Conservation (phyloP, 2,888 invertebrate genomes). For the Theretra japonica region DNA sequence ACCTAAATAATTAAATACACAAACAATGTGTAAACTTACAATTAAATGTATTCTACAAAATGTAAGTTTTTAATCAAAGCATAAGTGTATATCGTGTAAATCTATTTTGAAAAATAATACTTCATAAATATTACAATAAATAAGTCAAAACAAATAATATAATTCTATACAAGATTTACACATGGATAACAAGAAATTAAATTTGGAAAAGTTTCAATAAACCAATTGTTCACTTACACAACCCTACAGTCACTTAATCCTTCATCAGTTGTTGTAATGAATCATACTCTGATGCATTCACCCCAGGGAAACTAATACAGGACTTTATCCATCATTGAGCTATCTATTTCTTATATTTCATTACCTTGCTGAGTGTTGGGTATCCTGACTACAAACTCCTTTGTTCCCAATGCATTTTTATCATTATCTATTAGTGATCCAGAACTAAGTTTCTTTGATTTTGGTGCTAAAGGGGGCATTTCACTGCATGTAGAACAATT, state of each 20-base stretch:
- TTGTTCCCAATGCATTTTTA: constrained; percentile 60
- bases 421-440: constrained; percentile 77
- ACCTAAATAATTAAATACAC: not conserved
- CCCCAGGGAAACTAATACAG: not conserved
- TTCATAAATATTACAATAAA: constrained; percentile 2
- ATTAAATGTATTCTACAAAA: not conserved
- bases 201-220: not conserved
- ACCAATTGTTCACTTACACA: not conserved
- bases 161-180: not conserved
- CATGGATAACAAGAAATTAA: not conserved
- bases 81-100: not conserved
- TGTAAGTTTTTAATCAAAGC: not conserved
- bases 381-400: constrained; percentile 77
- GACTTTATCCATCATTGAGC: constrained; percentile 7
- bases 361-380: constrained; percentile 73
- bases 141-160: constrained; percentile 17
- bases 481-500: constrained; percentile 76
- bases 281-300: not conserved
- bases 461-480: constrained; percentile 73
- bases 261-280: not conserved
- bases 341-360: constrained; percentile 59
- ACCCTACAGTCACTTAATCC: not conserved
- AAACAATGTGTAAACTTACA: constrained; percentile 12
- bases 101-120: not conserved
- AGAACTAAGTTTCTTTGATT: constrained; percentile 76